These are phyloP conservation scores for Aldabrachelys gigantea DNA, from an alignment of 2,113 vertebrate species.

Conservation along the genomic window DNA sequence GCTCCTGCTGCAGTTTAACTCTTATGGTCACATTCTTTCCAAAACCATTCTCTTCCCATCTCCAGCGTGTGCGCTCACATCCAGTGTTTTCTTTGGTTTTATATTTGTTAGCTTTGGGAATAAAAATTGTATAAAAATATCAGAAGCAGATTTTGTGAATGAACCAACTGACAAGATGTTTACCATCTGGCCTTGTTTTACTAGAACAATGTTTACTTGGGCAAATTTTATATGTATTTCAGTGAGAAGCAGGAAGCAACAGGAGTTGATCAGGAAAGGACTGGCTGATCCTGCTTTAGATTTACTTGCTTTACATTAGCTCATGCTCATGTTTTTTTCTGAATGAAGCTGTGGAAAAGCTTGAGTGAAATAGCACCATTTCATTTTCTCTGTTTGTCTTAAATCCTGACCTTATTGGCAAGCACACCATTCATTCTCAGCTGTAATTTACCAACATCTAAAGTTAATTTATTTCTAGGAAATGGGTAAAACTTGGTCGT, in stretches of 20 bases:
- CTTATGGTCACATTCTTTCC: slow-evolving; percentile 31
- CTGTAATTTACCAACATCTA: background rate
- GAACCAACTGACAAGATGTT: slow-evolving; percentile 68
- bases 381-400: background rate
- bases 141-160: slow-evolving; percentile 76
- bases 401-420: background rate
- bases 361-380: background rate
- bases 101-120: slow-evolving; percentile 65
- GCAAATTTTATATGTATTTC: slow-evolving; percentile 67
- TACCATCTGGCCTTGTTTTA: slow-evolving; percentile 68
- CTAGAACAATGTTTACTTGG: slow-evolving; percentile 66
- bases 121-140: slow-evolving; percentile 66
- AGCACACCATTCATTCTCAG: background rate
- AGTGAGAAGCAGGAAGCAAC: slow-evolving; percentile 55
- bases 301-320: slow-evolving; percentile 16
- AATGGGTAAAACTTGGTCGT: background rate
- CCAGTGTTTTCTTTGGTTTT: slow-evolving; percentile 59
- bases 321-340: slow-evolving; percentile 2
- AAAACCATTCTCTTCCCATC: slow-evolving; percentile 42
- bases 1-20: slow-evolving; percentile 4
- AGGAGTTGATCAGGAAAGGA: slow-evolving; percentile 32
- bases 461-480: background rate
- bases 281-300: background rate
- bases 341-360: slow-evolving; percentile 11
- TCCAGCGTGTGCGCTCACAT: slow-evolving; percentile 47